Evolutionary conservation across 2,888 invertebrate species (phyloP).

Genomic region (Mimumesa dahlbomi): DNA sequence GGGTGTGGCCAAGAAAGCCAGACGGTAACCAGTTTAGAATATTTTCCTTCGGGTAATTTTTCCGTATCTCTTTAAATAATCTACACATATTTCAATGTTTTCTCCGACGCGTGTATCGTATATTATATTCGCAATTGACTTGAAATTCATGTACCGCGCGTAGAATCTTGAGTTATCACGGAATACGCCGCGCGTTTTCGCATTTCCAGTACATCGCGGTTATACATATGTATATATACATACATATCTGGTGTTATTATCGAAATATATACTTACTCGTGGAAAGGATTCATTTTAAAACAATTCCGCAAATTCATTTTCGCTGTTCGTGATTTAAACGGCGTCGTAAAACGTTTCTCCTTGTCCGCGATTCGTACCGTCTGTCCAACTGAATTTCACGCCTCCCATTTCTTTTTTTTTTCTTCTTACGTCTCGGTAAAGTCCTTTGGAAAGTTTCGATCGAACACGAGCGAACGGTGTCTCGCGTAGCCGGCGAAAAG

Average conservation of each 20-base stretch:
- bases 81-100: background rate
- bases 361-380: too few relatives aligned
- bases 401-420: too few relatives aligned
- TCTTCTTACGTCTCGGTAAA: slow-evolving; percentile 43
- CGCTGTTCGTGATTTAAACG: too few relatives aligned
- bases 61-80: background rate
- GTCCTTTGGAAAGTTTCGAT: background rate
- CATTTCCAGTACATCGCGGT: background rate
- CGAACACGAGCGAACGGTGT: background rate
- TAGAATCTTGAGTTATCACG: background rate
- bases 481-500: background rate
- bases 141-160: background rate
- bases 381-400: too few relatives aligned
- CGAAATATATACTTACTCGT: too few relatives aligned
- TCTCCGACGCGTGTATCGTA: background rate
- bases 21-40: too few relatives aligned
- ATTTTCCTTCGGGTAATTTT: background rate
- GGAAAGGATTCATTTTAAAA: too few relatives aligned
- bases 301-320: too few relatives aligned
- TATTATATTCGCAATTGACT: background rate
- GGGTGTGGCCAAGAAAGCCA: background rate
- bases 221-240: too few relatives aligned
- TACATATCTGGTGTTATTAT: too few relatives aligned
- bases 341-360: too few relatives aligned
- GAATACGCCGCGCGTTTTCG: background rate